A percentile compares a stretch with the other conserved stretches of the same genome.
phyloP scores from a whole-genome alignment of 2,888 invertebrate genomes.

The Acronicta psi region DNA sequence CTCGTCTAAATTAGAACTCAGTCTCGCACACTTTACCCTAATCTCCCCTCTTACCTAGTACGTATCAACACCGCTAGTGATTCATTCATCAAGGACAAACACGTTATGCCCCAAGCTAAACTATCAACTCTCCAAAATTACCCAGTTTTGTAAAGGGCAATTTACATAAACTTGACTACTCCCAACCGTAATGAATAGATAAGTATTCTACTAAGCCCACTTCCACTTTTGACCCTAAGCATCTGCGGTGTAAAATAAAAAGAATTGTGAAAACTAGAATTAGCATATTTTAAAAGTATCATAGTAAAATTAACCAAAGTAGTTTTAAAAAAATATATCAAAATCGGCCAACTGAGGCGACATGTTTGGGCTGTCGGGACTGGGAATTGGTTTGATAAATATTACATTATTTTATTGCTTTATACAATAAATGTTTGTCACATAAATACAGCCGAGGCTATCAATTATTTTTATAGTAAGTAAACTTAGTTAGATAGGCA shows the following conservation, averaged over 20 bases:
- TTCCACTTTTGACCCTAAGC: conserved; percentile 4
- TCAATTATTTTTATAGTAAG: too few relatives aligned
- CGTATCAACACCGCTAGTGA: conserved; percentile 1
- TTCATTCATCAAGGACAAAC: conserved; percentile 6
- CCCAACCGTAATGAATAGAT: conserved; percentile 5
- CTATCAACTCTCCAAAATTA: conserved; percentile 3
- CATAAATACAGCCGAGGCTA: too few relatives aligned
- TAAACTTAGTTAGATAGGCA: too few relatives aligned
- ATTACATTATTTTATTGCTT: too few relatives aligned
- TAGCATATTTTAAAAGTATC: conserved; percentile 9
- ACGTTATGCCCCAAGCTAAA: conserved; percentile 2
- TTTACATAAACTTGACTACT: not conserved
- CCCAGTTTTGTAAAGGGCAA: conserved; percentile 6
- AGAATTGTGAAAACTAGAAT: not conserved
- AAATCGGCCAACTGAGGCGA: too few relatives aligned
- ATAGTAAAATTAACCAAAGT: not conserved
- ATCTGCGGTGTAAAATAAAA: not conserved
- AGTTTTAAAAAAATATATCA: too few relatives aligned
- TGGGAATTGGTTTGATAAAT: too few relatives aligned
- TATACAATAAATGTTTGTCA: too few relatives aligned
- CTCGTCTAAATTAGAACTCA: conserved; percentile 9
- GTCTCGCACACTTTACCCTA: conserved; percentile 2
- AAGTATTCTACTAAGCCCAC: conserved; percentile 14
- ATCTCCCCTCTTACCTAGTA: conserved; percentile 4
- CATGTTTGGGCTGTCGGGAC: too few relatives aligned